Conservation (phyloP, 2,113 vertebrate genomes). For the Anarrhichthys ocellatus region DNA sequence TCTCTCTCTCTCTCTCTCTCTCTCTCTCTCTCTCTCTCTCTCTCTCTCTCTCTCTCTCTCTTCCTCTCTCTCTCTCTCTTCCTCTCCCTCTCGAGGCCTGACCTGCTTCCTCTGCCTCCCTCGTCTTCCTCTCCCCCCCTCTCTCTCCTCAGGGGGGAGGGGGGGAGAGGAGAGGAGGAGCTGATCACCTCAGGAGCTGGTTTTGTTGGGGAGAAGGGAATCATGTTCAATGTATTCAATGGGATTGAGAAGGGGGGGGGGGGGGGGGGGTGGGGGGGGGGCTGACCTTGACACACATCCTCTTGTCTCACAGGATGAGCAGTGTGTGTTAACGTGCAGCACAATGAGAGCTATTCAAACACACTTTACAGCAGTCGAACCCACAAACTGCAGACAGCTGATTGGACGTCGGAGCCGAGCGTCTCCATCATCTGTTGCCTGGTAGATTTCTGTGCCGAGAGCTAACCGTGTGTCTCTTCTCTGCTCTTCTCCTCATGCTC, state of each 20-base stretch:
- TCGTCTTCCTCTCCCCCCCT: slow-evolving; percentile 34
- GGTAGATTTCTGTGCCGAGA: slow-evolving; percentile 44
- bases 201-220: slow-evolving; percentile 38
- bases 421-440: slow-evolving; percentile 56
- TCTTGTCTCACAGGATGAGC: not conserved
- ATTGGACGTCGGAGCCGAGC: slow-evolving; percentile 21
- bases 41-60: too few relatives aligned
- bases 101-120: slow-evolving; percentile 68
- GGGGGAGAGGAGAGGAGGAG: slow-evolving; percentile 18
- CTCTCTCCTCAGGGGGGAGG: too few relatives aligned
- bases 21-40: too few relatives aligned
- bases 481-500: slow-evolving; percentile 55
- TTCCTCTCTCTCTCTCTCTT: not conserved
- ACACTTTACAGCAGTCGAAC: not conserved
- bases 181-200: slow-evolving; percentile 64
- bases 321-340: not conserved
- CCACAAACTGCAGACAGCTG: not conserved
- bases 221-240: slow-evolving; percentile 28
- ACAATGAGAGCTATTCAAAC: not conserved
- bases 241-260: slow-evolving; percentile 22
- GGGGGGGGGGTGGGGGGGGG: not conserved
- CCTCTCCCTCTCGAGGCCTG: slow-evolving; percentile 50
- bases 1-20: too few relatives aligned
- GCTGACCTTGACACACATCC: slow-evolving; percentile 77
- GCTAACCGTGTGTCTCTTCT: slow-evolving; percentile 38